Conservation (phyloP, 2,888 invertebrate genomes). For the Heliconius sara region DNA sequence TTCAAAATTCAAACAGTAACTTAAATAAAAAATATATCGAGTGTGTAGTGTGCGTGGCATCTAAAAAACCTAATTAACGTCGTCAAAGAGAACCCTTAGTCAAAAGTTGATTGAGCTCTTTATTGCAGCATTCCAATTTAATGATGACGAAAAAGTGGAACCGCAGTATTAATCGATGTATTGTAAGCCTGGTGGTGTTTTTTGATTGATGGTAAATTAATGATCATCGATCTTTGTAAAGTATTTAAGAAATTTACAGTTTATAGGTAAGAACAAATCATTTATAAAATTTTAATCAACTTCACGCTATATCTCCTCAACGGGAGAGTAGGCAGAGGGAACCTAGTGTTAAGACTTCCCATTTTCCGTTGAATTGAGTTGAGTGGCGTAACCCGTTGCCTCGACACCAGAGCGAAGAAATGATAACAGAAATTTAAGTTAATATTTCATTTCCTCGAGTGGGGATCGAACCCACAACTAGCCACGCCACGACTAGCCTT, state of each 20-base stretch:
- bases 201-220: slow-evolving; percentile 16
- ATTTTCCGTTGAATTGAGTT: neutral
- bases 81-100: slow-evolving; percentile 63
- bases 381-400: too few relatives aligned
- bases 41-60: slow-evolving; percentile 46
- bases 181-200: slow-evolving; percentile 9
- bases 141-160: slow-evolving; percentile 40
- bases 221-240: neutral
- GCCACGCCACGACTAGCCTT: too few relatives aligned
- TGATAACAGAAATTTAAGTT: too few relatives aligned
- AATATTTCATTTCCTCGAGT: too few relatives aligned
- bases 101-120: slow-evolving; percentile 62
- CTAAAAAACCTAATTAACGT: slow-evolving; percentile 70
- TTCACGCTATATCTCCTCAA: neutral
- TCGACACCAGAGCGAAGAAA: too few relatives aligned
- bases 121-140: slow-evolving; percentile 60
- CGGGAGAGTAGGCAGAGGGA: neutral
- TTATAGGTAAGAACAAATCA: too few relatives aligned
- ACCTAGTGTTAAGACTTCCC: neutral
- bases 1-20: neutral
- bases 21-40: neutral
- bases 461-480: too few relatives aligned
- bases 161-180: slow-evolving; percentile 32
- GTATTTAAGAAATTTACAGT: neutral
- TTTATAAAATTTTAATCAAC: neutral